phyloP scores from a whole-genome alignment of 2,888 invertebrate genomes.

The Gastrophysa polygoni region DNA sequence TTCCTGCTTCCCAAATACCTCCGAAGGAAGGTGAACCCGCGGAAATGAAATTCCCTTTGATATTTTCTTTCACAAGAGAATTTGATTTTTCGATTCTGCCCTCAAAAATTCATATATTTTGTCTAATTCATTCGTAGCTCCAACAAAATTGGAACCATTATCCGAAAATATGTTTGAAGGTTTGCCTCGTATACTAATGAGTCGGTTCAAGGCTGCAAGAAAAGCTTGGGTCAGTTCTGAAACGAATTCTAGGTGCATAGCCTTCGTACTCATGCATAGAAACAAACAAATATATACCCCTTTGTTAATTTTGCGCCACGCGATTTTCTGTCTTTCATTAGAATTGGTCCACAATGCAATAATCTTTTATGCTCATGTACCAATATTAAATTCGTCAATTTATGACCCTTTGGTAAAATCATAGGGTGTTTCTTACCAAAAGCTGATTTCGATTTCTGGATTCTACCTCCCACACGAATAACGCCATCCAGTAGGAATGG shows the following conservation, averaged over 20 bases:
- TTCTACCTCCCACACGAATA: background rate
- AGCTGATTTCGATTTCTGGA: background rate
- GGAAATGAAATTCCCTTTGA: too few relatives aligned
- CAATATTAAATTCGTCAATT: too few relatives aligned
- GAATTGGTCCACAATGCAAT: background rate
- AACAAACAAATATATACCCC: background rate
- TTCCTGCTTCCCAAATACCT: conserved; percentile 30
- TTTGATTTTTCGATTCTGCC: conserved; percentile 4
- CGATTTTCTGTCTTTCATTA: background rate
- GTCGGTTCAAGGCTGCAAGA: too few relatives aligned
- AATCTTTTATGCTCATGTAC: background rate
- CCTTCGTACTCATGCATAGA: too few relatives aligned
- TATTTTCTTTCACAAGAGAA: background rate
- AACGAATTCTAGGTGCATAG: too few relatives aligned
- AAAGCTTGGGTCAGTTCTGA: too few relatives aligned
- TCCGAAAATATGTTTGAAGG: conserved; percentile 40
- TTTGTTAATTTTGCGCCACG: background rate
- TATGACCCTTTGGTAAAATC: background rate
- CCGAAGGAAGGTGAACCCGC: conserved; percentile 28
- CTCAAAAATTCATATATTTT: too few relatives aligned
- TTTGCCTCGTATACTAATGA: too few relatives aligned
- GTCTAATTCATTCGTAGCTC: conserved; percentile 15
- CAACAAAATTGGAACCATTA: conserved; percentile 37
- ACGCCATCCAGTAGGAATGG: too few relatives aligned
- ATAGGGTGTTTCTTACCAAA: background rate